Evolutionary conservation across 2,113 vertebrate species (phyloP).

Genomic region (Lycaon pictus): DNA sequence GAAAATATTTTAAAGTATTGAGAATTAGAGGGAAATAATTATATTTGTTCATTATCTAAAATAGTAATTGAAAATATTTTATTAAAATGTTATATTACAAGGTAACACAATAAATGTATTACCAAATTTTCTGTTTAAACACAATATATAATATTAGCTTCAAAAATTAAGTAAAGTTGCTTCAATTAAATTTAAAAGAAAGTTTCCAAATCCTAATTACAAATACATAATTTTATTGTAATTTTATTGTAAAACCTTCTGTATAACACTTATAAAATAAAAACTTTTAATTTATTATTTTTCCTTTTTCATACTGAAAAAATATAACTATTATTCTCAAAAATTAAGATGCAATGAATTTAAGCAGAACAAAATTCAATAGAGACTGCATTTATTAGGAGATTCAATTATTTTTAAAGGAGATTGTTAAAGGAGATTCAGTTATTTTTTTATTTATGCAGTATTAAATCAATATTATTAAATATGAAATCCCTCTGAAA

Average conservation of each 20-base stretch:
- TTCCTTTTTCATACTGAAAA: background rate
- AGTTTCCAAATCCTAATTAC: background rate
- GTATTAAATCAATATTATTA: background rate
- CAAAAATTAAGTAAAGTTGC: background rate
- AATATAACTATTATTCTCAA: background rate
- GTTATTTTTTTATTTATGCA: background rate
- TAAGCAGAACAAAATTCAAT: background rate
- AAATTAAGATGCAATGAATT: background rate
- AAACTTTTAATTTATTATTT: background rate
- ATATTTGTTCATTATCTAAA: background rate
- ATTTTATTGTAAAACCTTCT: background rate
- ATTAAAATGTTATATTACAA: background rate
- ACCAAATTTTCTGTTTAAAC: conserved; percentile 2
- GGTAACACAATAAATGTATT: background rate
- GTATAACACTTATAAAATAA: background rate
- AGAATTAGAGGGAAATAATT: background rate
- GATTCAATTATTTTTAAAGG: background rate
- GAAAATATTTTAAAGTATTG: background rate
- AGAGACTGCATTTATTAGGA: background rate
- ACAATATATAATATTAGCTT: background rate
- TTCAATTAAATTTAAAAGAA: background rate
- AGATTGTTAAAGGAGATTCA: background rate
- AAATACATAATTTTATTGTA: background rate
- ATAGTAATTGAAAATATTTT: background rate
- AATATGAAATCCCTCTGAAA: background rate